phyloP scores from a whole-genome alignment of 2,888 invertebrate genomes.

The Agelastica alni region DNA sequence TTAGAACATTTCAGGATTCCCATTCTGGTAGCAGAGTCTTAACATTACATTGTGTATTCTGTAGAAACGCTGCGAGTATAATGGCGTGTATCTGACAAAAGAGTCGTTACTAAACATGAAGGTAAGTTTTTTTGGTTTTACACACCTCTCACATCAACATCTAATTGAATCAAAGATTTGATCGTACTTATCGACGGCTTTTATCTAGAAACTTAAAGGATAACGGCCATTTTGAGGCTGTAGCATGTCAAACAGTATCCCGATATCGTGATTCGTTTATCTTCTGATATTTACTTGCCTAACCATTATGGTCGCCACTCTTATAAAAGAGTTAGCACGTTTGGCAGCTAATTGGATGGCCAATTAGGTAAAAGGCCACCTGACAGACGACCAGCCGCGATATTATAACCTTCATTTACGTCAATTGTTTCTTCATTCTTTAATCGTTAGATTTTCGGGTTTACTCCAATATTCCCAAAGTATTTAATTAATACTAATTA shows the following conservation, averaged over 20 bases:
- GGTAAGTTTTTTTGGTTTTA: background rate
- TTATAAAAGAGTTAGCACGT: conserved; percentile 37
- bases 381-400: conserved; percentile 21
- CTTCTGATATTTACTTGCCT: conserved; percentile 29
- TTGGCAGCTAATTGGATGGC: conserved; percentile 35
- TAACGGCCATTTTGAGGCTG: conserved; percentile 28
- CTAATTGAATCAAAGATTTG: conserved; percentile 30
- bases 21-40: too few relatives aligned
- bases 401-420: too few relatives aligned
- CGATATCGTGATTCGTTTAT: conserved; percentile 32
- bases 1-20: too few relatives aligned
- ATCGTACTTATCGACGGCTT: conserved; percentile 26
- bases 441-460: too few relatives aligned
- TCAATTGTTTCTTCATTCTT: too few relatives aligned
- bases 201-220: conserved; percentile 28
- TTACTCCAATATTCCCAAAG: too few relatives aligned
- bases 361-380: conserved; percentile 32
- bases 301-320: conserved; percentile 32
- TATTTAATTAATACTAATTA: too few relatives aligned
- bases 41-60: too few relatives aligned
- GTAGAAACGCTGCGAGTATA: too few relatives aligned
- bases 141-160: conserved; percentile 3
- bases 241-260: conserved; percentile 24
- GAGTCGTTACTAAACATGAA: conserved; percentile 1
- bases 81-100: conserved; percentile 8